A percentile compares a stretch with the other conserved stretches of the same genome.
These are phyloP conservation scores for Falco naumanni DNA, from an alignment of 2,797 vertebrate species.

Conservation along the genomic window DNA sequence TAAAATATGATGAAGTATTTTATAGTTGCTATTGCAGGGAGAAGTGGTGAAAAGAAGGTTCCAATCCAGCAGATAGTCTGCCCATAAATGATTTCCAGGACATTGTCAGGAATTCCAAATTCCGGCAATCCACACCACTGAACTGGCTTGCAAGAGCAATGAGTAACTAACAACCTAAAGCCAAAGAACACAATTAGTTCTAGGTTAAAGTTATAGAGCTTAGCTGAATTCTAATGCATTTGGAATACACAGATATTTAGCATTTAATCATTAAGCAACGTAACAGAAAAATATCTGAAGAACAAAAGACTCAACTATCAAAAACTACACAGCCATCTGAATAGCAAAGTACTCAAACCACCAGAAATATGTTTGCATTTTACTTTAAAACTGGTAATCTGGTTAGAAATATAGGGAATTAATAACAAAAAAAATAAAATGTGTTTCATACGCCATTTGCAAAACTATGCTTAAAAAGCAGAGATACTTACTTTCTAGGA, in stretches of 20 bases:
- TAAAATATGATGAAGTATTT: slow-evolving; percentile 96
- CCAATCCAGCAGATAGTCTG: slow-evolving; percentile 99
- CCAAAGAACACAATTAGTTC: background rate
- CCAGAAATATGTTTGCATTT: background rate
- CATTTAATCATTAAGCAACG: background rate
- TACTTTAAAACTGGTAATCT: background rate
- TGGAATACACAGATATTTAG: background rate
- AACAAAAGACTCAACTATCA: background rate
- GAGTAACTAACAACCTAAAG: slow-evolving; percentile 86
- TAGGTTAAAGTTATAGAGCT: background rate
- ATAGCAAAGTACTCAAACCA: background rate
- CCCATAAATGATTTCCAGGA: slow-evolving; percentile 93
- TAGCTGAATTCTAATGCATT: background rate
- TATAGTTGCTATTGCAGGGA: slow-evolving; percentile 91
- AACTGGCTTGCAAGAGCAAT: slow-evolving; percentile 79
- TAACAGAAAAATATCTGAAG: background rate
- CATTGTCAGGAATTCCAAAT: slow-evolving; percentile 91
- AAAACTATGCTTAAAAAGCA: background rate
- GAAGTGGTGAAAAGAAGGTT: slow-evolving; percentile 91
- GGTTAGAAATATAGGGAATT: background rate
- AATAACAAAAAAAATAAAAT: background rate
- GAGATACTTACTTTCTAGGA: slow-evolving; percentile 88
- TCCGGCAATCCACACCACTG: slow-evolving; percentile 90
- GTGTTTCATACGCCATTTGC: background rate
- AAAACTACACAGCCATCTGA: background rate